These are phyloP conservation scores for Labroides dimidiatus DNA, from an alignment of 2,797 vertebrate genomes.

Conservation along the genomic window DNA sequence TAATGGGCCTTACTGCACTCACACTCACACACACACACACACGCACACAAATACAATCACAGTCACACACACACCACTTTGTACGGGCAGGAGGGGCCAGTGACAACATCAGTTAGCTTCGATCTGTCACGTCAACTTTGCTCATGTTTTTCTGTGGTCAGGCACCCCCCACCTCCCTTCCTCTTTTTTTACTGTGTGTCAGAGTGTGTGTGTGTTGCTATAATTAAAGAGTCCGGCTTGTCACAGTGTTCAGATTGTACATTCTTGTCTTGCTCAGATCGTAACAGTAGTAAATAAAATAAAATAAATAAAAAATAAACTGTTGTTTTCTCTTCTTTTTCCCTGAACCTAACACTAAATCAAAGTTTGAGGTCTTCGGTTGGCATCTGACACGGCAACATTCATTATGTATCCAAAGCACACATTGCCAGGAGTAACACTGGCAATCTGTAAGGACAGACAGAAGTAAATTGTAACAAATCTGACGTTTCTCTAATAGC, in stretches of 20 bases:
- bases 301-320: no score
- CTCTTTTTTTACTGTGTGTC: slow-evolving; percentile 27
- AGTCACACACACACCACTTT: slow-evolving; percentile 73
- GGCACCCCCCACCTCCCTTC: slow-evolving; percentile 53
- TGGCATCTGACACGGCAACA: not conserved
- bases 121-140: slow-evolving; percentile 65
- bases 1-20: slow-evolving; percentile 73
- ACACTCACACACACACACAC: slow-evolving; percentile 46
- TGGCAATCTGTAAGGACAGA: not conserved
- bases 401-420: not conserved
- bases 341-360: no score
- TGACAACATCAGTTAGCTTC: slow-evolving; percentile 80
- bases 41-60: slow-evolving; percentile 57
- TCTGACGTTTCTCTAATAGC: slow-evolving; percentile 12
- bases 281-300: no score
- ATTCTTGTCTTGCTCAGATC: no score
- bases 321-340: no score
- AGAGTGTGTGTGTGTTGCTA: no score
- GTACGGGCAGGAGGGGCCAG: slow-evolving; percentile 56
- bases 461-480: not conserved
- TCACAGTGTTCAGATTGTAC: no score
- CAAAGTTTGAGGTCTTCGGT: not conserved
- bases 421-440: not conserved
- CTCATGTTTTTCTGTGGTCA: slow-evolving; percentile 67
- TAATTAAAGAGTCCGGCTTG: no score